Conservation (phyloP, 2,888 invertebrate species). For the Cataglyphis altisquamis region DNA sequence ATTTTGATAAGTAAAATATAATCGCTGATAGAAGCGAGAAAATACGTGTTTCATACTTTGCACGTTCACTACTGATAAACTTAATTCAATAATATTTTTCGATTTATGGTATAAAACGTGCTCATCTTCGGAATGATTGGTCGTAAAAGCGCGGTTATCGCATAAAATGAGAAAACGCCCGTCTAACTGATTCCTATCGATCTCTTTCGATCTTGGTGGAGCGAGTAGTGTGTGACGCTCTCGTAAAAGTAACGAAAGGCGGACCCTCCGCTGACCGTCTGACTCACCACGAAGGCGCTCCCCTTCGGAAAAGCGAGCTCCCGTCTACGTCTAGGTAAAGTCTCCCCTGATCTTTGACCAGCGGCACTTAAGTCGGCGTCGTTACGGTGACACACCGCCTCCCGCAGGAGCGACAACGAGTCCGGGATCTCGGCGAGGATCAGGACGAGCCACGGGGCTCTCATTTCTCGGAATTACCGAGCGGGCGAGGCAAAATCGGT, state of each 20-base stretch:
- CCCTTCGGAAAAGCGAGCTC: slow-evolving; percentile 86
- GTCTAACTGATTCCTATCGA: slow-evolving; percentile 18
- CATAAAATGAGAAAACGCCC: slow-evolving; percentile 1
- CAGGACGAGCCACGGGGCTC: slow-evolving; percentile 70
- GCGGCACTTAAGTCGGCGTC: slow-evolving; percentile 62
- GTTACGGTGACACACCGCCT: slow-evolving; percentile 71
- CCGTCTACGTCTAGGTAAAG: slow-evolving; percentile 82
- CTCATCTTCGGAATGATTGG: not conserved
- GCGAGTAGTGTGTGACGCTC: not conserved
- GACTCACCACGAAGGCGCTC: slow-evolving; percentile 85
- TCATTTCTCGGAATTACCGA: slow-evolving; percentile 72
- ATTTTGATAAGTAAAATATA: not conserved
- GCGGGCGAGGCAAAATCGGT: slow-evolving; percentile 58
- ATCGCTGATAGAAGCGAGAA: not conserved
- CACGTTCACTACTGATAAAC: not conserved
- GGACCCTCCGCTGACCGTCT: not conserved
- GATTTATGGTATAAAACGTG: not conserved
- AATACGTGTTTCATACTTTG: not conserved
- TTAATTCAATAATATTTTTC: not conserved
- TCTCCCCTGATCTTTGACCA: slow-evolving; percentile 65
- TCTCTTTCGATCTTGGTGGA: slow-evolving; percentile 14
- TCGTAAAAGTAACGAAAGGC: slow-evolving; percentile 44
- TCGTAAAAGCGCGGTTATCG: slow-evolving; percentile 28
- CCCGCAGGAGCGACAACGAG: slow-evolving; percentile 62
- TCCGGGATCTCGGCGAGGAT: slow-evolving; percentile 66